These are phyloP conservation scores for Poecilia gillii DNA, from an alignment of 2,797 vertebrate genomes.

Conservation along the genomic window DNA sequence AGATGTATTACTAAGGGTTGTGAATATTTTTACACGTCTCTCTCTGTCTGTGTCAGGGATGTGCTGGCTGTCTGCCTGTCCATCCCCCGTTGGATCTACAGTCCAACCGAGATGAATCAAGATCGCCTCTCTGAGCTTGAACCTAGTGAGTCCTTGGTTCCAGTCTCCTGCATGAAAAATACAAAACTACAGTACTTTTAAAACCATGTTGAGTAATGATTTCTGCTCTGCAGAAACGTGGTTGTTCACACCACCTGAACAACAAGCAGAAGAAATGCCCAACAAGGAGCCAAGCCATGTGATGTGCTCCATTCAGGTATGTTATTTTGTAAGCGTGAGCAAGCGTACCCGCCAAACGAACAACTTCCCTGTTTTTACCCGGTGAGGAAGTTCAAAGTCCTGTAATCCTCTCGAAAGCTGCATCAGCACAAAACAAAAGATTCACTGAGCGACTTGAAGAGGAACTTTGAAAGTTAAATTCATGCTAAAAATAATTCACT, in stretches of 20 bases:
- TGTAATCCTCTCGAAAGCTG: not conserved
- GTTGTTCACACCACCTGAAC: constrained; percentile 61
- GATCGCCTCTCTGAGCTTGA: constrained; percentile 54
- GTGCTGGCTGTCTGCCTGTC: constrained; percentile 68
- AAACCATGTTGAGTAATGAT: not conserved
- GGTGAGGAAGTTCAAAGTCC: not conserved
- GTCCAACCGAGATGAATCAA: constrained; percentile 38
- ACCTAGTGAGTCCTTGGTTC: constrained; percentile 61
- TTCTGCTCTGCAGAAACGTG: constrained; percentile 72
- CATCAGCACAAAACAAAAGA: not conserved
- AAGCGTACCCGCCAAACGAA: not conserved
- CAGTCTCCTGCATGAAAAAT: not conserved
- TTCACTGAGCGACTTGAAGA: not conserved
- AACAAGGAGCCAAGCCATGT: constrained; percentile 46
- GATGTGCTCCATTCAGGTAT: constrained; percentile 84
- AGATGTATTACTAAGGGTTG: not conserved
- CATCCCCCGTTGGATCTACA: constrained; percentile 69
- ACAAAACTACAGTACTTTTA: not conserved
- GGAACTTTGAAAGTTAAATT: constrained; percentile 1
- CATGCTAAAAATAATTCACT: not conserved
- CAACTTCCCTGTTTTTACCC: constrained; percentile 13
- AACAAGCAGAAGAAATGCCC: constrained; percentile 54
- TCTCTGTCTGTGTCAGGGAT: constrained; percentile 56
- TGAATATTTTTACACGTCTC: not conserved
- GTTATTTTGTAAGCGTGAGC: constrained; percentile 1